Evolutionary conservation across 1,140 invertebrate species (phyloP), one percentile per base, ranked within the genome.

Genomic region (Rhizoglyphus robini): DNA sequence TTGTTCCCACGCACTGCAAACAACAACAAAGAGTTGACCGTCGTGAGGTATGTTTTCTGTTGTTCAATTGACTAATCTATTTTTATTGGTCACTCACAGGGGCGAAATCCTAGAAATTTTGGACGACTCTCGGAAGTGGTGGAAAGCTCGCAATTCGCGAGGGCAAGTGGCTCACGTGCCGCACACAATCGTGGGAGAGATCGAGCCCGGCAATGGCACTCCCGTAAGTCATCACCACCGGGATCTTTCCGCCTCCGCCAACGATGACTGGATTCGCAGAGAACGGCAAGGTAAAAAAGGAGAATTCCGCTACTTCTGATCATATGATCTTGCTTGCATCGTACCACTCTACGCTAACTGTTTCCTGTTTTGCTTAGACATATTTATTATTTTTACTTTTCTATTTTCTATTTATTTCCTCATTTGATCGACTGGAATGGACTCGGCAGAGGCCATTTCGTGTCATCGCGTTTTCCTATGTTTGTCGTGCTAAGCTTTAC

Each of bases 21-120:
- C 78, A 98, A 99, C 76, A 86, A 94, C 74, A 99, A 99, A 76
- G 96, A 99, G 75, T 80, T 99, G 60, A 95, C 89, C 23, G 93
- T 99, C 0, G 84, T 88, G 36, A 83, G 93, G 68, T 68, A 41
- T 11, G 41, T 23, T 23, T 58, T 54, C n/a, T n/a, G n/a, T n/a
- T n/a, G n/a, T n/a, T n/a, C n/a, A n/a, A n/a, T n/a, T n/a, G n/a
- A n/a, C n/a, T n/a, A n/a, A 18, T 41, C 36, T 41, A 41, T 41
- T 41, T 8, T 41, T 41, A 41, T 41, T 51, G 25, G 5, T 27
- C 4, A 5, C 48, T n/a, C 48, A 27, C 32, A 68, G 68, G 27
- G 68, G 68, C 20, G 68, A 69, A 65, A 68, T 69, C n/a, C 32
- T 67, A 3, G 72, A 92, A 88, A 83, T 96, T 46, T 77, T 98